Evolutionary conservation across 1,140 invertebrate genomes (phyloP), one percentile per base, ranked within the genome.

Genomic region (Acromyrmex echinatior): DNA sequence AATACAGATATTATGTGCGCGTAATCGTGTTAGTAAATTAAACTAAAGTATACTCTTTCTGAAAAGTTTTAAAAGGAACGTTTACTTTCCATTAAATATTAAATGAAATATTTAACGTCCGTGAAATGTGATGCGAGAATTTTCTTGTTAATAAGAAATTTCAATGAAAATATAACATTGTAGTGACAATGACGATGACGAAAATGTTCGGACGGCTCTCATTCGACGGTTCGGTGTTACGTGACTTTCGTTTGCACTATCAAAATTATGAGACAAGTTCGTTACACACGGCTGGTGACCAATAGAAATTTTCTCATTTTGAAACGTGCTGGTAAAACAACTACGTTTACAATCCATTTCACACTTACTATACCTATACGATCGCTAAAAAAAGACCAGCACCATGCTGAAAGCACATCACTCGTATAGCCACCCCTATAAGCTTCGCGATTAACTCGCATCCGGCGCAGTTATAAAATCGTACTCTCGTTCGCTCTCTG

Each of bases 231-330:
- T 9, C n/a, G 7, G 31, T 5, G 16, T n/a, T 16, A 58, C 53
- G 39, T 14, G n/a, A 18, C n/a, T 49, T 74, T 63, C 80, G 80
- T 84, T 84, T 74, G 70, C 70, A 62, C 74, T 56, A 63, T 84
- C 53, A 84, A 74, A 84, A 84, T 84, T 84, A 76, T 70, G 45
- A 63, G 80, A 51, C 39, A 84, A 62, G 70, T 84, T 84, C 80
- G 70, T 84, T 84, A 84, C 60, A 63, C 35, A 16, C 80, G 70
- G 51, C 39, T 28, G n/a, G 56, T 84, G 70, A 51, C 56, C 80
- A 49, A 84, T 84, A 84, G 70, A 62, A 74, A 84, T 84, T 74
- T 82, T 62, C 56, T 84, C 80, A 39, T 62, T 76, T 73, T 45
- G 28, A 5, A 62, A 73, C 25, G 39, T 18, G 70, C 21, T 14